phyloP scores from a whole-genome alignment of 1,140 invertebrate genomes.

The Helicoverpa zea region DNA sequence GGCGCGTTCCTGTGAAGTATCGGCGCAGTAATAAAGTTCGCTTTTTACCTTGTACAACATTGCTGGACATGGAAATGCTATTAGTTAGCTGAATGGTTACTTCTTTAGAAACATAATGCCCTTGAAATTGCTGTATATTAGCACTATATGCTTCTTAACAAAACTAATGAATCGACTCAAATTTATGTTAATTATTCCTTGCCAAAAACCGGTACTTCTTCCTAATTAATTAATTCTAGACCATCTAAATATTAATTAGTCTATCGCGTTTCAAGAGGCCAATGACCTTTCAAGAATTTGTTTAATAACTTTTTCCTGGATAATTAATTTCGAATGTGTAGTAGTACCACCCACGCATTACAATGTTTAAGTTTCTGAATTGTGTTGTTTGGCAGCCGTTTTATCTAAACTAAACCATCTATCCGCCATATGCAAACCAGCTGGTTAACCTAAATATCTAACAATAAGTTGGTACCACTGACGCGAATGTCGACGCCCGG shows the following conservation, averaged over 20 bases:
- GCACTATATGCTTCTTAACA: not conserved
- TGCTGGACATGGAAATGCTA: conserved; percentile 35
- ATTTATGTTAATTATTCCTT: conserved; percentile 19
- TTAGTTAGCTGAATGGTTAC: conserved; percentile 11
- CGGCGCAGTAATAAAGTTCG: conserved; percentile 53
- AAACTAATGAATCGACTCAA: not conserved
- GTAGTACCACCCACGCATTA: conserved; percentile 11
- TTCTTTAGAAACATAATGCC: not conserved
- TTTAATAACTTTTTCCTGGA: conserved; percentile 4
- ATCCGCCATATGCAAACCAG: conserved; percentile 63
- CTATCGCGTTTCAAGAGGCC: not conserved
- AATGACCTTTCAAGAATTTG: conserved; percentile 17
- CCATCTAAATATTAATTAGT: conserved; percentile 20
- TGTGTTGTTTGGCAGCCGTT: conserved; percentile 38
- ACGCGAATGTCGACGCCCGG: conserved; percentile 39
- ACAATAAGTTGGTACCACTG: conserved; percentile 18
- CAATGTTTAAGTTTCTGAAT: conserved; percentile 11
- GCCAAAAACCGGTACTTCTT: conserved; percentile 14
- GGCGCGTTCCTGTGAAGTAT: conserved; percentile 14
- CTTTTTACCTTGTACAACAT: conserved; percentile 34
- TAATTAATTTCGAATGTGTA: conserved; percentile 2
- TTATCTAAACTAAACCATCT: conserved; percentile 45
- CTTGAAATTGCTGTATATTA: not conserved
- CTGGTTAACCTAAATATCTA: conserved; percentile 64
- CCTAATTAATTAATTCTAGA: conserved; percentile 14